These are phyloP conservation scores for Penaeus vannamei DNA, from an alignment of 1,140 invertebrate genomes.

Conservation along the genomic window DNA sequence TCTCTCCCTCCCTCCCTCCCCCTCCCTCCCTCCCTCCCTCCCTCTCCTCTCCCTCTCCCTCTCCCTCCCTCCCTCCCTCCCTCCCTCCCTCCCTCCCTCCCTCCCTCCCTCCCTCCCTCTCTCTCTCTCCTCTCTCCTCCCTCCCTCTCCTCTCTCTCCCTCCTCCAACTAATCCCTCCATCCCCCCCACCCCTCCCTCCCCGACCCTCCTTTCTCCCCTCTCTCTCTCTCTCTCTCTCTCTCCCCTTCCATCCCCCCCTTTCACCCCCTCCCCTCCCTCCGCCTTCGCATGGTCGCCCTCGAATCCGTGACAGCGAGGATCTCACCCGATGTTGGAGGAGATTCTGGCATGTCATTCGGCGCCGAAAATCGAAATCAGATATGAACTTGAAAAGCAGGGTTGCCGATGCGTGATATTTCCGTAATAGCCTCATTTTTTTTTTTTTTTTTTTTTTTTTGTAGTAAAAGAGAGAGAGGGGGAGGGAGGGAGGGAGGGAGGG, in stretches of 20 bases:
- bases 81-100: background rate
- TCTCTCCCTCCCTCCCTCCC: no score
- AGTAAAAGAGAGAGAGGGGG: no score
- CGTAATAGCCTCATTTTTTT: background rate
- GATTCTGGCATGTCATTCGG: no score
- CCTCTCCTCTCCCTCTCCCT: background rate
- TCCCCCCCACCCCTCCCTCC: background rate
- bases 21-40: background rate
- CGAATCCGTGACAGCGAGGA: no score
- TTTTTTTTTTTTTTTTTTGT: background rate
- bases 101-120: background rate
- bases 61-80: background rate
- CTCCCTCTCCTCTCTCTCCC: background rate
- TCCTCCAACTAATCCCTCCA: no score
- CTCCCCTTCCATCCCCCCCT: background rate
- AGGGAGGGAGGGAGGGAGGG: background rate
- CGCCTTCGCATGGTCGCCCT: background rate
- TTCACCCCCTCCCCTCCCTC: background rate
- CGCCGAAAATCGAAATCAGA: no score
- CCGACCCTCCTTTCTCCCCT: no score
- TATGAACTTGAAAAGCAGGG: no score
- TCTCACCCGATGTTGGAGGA: no score
- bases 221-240: no score
- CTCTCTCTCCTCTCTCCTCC: constrained; percentile 7
- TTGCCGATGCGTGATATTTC: no score